phyloP scores from a whole-genome alignment of 1,140 invertebrate genomes.

The Tenebrio molitor region DNA sequence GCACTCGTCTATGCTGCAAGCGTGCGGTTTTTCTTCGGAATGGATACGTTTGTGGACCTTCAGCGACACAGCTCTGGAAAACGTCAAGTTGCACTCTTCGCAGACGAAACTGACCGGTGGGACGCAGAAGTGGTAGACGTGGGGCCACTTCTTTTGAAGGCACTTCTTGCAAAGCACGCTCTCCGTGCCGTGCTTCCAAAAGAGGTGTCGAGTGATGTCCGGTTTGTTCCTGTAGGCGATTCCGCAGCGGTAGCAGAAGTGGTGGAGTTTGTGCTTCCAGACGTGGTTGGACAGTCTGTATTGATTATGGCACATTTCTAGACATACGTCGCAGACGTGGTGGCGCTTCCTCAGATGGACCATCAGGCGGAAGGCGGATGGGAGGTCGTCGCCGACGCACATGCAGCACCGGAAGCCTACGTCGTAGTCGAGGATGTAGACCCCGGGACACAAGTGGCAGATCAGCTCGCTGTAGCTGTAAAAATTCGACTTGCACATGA shows the following conservation, averaged over 20 bases:
- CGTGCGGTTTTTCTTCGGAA: slow-evolving; percentile 75
- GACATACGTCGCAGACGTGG: slow-evolving; percentile 86
- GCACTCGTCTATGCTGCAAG: slow-evolving; percentile 78
- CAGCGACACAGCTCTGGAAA: slow-evolving; percentile 81
- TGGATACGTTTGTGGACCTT: slow-evolving; percentile 88
- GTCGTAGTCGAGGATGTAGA: slow-evolving; percentile 76
- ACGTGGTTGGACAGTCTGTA: slow-evolving; percentile 85
- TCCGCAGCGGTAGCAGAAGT: slow-evolving; percentile 87
- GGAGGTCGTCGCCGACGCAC: slow-evolving; percentile 78
- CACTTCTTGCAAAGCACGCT: slow-evolving; percentile 87
- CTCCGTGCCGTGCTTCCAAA: slow-evolving; percentile 92
- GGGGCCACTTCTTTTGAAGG: slow-evolving; percentile 89
- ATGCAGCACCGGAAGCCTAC: slow-evolving; percentile 81
- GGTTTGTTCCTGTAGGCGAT: slow-evolving; percentile 88
- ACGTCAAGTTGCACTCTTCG: slow-evolving; percentile 83
- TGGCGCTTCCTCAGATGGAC: slow-evolving; percentile 87
- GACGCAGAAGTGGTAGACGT: slow-evolving; percentile 90
- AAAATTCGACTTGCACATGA: slow-evolving; percentile 89
- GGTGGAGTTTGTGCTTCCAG: slow-evolving; percentile 89
- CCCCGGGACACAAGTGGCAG: slow-evolving; percentile 86
- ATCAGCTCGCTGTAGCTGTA: slow-evolving; percentile 87
- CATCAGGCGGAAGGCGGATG: slow-evolving; percentile 87
- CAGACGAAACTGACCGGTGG: slow-evolving; percentile 82
- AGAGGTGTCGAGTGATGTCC: slow-evolving; percentile 88
- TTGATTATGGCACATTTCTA: slow-evolving; percentile 84